Base-by-base conservation (phyloP, 1,140 invertebrate species). In the Rhynchophorus ferrugineus region DNA sequence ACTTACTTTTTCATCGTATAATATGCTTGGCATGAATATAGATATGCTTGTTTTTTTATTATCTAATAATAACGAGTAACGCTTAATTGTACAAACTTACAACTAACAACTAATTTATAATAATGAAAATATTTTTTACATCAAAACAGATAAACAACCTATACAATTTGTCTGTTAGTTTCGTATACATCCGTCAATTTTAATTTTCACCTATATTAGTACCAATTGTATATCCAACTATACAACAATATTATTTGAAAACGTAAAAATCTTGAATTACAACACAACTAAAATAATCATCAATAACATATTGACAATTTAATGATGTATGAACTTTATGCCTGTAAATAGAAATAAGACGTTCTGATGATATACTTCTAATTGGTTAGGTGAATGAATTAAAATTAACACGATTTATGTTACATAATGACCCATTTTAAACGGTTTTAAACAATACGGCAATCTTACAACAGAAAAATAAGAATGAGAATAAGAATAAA, bases 21-120 rank as follows among this genome's bases (percentile, higher is more conserved):
- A 49, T 50, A 57, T 47, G 41, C 53, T 64, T 67, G 65, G 61
- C 63, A 64, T 67, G 62, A 66, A 61, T 58, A 56, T 57, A 66
- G 64, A 64, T 65, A 64, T 66, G 64, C 62, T 61, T 63, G 47
- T 56, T 46, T 55, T 47, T 54, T 58, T 61, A n/a, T 29, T 44
- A 50, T 57, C 37, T 54, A 47, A 47, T 33, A 42, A 13, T 56
- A 64, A 63, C 55, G 60, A 62, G 59, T 57, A 55, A 52, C 45
- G 38, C 42, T 46, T 54, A 47, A 35, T 47, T 39, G 33, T 35
- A 46, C 45, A 45, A 53, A 54, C 46, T 45, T 35, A 50, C 54
- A 44, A 50, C 50, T 59, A 56, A 56, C 49, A 53, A 38, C 58
- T 59, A 56, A 53, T 47, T 49, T 47, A 53, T 48, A 43, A 56